Conservation (phyloP, 2,113 vertebrate genomes). For the Tupaia tana region DNA sequence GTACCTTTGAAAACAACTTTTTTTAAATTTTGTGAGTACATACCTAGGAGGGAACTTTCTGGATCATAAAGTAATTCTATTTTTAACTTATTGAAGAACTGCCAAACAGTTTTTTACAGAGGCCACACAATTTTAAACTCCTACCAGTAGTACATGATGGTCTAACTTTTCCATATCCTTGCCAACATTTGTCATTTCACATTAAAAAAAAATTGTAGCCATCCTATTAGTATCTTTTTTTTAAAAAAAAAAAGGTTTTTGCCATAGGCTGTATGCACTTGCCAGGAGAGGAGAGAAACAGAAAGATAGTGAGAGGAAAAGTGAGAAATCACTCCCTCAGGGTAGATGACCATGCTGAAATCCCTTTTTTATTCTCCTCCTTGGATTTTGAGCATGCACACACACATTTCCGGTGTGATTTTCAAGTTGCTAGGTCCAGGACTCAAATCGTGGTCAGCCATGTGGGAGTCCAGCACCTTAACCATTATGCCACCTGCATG, state of each 20-base stretch:
- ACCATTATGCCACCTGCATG: background rate
- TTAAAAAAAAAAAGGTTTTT: too few species aligned
- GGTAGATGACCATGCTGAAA: too few species aligned
- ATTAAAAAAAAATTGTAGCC: background rate
- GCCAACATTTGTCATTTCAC: background rate
- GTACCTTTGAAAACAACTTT: background rate
- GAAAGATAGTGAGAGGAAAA: too few species aligned
- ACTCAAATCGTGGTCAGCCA: too few species aligned
- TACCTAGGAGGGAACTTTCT: background rate
- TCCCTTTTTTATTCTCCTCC: too few species aligned
- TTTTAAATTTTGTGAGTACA: conserved; percentile 42
- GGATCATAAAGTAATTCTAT: background rate
- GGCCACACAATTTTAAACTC: background rate
- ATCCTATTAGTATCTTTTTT: background rate
- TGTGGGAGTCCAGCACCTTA: too few species aligned
- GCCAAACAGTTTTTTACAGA: background rate
- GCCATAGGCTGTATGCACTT: too few species aligned
- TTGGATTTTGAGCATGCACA: too few species aligned
- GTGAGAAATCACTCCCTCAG: too few species aligned
- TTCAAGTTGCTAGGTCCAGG: too few species aligned
- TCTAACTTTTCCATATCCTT: background rate
- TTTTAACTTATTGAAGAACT: background rate
- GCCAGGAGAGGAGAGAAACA: too few species aligned
- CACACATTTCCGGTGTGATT: too few species aligned
- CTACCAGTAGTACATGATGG: background rate